Evolutionary conservation across 2,888 invertebrate species (phyloP), one percentile per base, ranked within the genome.

Genomic region (Pyrocoelia pectoralis): DNA sequence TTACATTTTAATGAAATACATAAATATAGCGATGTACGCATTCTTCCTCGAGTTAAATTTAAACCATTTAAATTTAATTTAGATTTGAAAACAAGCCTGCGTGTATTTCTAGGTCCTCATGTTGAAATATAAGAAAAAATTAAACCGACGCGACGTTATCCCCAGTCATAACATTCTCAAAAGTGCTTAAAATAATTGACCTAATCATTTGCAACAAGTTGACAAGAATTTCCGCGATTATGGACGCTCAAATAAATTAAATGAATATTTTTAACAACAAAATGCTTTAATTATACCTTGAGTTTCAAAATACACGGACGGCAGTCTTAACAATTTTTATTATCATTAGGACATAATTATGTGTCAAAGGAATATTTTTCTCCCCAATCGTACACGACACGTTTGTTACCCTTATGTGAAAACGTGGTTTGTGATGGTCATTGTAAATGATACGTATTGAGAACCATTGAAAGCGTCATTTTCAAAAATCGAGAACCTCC

Each of bases 151-250:
- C n/a, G 33, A 33, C 33, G 33, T n/a, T 8, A 33, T n/a, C n/a
- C 33, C 33, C 41, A 43, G 41, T 43, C 41, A 43, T 43, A 43
- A 43, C 41, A 43, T 43, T 43, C 15, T 43, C 33, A 15, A 43
- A 43, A 43, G 41, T 43, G 13, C 41, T 43, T 15, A 43, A 43
- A 43, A 43, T 43, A 43, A 43, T 14, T 43, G 41, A 15, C 41
- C 41, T 13, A 43, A 43, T 43, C 13, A 43, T 43, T 5, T 43
- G 5, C 10, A 9, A 38, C 24, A 38, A 38, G 12, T 38, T 8
- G n/a, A 38, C 12, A 12, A n/a, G 38, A 12, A 38, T 38, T 38
- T 38, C 38, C 38, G 10, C 38, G 38, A n/a, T n/a, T n/a, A n/a
- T 38, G 3, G 3, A 12, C n/a, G 12, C 38, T 9, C n/a, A 8